These are phyloP conservation scores for Eurypyga helias DNA, from an alignment of 2,113 vertebrate genomes.

Conservation along the genomic window DNA sequence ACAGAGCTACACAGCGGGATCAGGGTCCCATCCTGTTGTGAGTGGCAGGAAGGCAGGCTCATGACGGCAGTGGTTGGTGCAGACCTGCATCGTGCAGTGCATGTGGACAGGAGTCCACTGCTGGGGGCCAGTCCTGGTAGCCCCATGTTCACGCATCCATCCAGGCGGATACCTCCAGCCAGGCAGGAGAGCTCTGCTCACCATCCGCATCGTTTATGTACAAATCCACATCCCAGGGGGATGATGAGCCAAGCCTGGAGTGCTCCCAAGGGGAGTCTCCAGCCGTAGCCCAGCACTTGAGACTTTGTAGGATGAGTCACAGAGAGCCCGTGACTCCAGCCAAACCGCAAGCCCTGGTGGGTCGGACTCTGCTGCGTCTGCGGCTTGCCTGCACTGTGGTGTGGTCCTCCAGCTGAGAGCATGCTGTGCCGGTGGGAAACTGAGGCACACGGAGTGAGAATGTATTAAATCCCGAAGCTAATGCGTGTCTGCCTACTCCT, in stretches of 20 bases:
- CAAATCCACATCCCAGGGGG: background rate
- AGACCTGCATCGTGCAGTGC: background rate
- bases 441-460: background rate
- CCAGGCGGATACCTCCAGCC: background rate
- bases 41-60: background rate
- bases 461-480: background rate
- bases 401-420: background rate
- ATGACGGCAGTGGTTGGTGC: background rate
- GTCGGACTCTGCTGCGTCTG: background rate
- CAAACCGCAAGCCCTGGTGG: slow-evolving; percentile 1
- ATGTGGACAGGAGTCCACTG: rapidly evolving
- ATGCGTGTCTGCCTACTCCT: background rate
- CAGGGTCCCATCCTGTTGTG: background rate
- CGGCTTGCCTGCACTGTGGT: background rate
- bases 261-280: background rate
- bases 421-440: background rate
- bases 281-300: background rate
- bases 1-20: background rate
- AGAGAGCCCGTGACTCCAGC: background rate
- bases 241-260: background rate
- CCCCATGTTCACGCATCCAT: rapidly evolving
- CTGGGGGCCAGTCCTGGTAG: background rate
- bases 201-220: background rate
- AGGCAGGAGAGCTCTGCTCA: background rate
- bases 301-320: background rate